Evolutionary conservation across 2,888 invertebrate species (phyloP).

Genomic region (Exocentrus adspersus): DNA sequence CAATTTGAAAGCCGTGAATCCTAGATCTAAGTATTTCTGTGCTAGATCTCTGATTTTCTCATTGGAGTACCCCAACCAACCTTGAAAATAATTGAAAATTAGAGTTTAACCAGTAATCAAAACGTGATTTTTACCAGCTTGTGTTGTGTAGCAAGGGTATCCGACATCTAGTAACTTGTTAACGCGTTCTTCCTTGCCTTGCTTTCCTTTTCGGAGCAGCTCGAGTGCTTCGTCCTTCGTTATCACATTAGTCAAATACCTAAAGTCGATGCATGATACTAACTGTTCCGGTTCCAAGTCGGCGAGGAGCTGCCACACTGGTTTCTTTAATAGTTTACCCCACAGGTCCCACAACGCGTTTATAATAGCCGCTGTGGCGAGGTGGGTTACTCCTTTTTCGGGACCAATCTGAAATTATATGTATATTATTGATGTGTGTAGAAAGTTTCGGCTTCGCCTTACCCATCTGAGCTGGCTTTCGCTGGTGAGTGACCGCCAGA

Average conservation of each 20-base stretch:
- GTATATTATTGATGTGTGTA: not conserved
- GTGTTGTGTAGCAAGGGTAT: conserved; percentile 89
- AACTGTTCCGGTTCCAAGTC: conserved; percentile 87
- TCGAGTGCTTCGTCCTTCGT: conserved; percentile 84
- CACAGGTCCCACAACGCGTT: conserved; percentile 94
- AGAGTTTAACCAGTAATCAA: too few relatives aligned
- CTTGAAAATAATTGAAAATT: too few relatives aligned
- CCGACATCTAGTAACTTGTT: conserved; percentile 72
- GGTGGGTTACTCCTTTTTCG: conserved; percentile 89
- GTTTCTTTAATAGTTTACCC: conserved; percentile 85
- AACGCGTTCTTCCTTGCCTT: conserved; percentile 72
- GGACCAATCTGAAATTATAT: conserved; percentile 79
- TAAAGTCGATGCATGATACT: conserved; percentile 88
- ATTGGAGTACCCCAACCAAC: conserved; percentile 90
- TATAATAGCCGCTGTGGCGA: conserved; percentile 88
- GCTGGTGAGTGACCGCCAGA: conserved; percentile 85
- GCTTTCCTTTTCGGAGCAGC: conserved; percentile 70
- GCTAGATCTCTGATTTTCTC: conserved; percentile 77
- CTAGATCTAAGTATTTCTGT: conserved; percentile 75
- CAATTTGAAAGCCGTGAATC: conserved; percentile 86
- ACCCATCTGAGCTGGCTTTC: conserved; percentile 95
- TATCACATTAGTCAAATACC: conserved; percentile 83
- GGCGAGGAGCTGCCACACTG: conserved; percentile 85
- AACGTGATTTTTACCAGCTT: conserved; percentile 69
- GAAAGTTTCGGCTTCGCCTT: conserved; percentile 46